Percentiles rank a stretch among this genome's conserved stretches.
phyloP scores from a whole-genome alignment of 2,113 vertebrate genomes.

The Bettongia penicillata region DNA sequence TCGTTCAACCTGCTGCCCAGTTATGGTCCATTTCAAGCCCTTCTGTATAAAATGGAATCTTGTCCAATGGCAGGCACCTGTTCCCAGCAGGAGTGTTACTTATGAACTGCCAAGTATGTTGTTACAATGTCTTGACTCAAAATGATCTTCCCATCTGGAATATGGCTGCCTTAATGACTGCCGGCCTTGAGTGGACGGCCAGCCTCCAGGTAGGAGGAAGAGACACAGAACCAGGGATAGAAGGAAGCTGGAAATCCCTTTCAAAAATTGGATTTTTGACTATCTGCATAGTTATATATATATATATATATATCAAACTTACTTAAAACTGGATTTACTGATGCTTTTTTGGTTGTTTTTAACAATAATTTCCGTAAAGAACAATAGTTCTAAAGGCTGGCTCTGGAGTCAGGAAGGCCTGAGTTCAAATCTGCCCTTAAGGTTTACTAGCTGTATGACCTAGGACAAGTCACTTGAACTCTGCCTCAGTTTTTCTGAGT shows the following conservation, averaged over 20 bases:
- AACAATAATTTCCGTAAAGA: not conserved
- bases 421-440: not conserved
- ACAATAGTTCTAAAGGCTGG: not conserved
- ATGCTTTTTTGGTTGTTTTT: not conserved
- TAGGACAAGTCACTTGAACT: not conserved
- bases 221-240: constrained; percentile 38
- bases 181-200: constrained; percentile 46
- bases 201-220: constrained; percentile 60
- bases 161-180: constrained; percentile 75
- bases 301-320: too few species aligned
- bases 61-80: constrained; percentile 85
- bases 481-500: not conserved
- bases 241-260: not conserved
- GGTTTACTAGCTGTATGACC: not conserved
- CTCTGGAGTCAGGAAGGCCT: not conserved
- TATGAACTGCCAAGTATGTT: constrained; percentile 84
- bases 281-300: too few species aligned
- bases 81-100: constrained; percentile 81
- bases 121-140: constrained; percentile 81
- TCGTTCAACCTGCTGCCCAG: constrained; percentile 78
- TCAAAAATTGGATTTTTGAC: constrained; percentile 29
- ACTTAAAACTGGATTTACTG: not conserved
- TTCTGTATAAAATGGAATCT: constrained; percentile 81
- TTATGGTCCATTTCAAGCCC: constrained; percentile 77
- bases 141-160: constrained; percentile 85